phyloP scores from a whole-genome alignment of 1,140 invertebrate species.

The Apis florea region DNA sequence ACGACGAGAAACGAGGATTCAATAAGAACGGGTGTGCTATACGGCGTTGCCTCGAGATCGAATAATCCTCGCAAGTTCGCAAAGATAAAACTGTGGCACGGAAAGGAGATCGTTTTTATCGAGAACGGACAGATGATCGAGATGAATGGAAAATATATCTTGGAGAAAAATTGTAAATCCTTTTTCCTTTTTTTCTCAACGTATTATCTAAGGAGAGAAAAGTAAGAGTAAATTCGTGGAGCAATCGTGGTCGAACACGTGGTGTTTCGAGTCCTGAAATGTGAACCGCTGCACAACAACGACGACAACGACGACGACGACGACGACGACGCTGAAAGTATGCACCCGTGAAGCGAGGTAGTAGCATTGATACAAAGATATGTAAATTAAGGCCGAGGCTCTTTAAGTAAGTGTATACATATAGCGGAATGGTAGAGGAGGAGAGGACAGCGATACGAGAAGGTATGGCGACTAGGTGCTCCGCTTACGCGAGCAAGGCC shows the following conservation, averaged over 20 bases:
- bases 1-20: conserved; percentile 2
- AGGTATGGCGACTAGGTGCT: conserved; percentile 43
- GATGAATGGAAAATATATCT: too few relatives aligned
- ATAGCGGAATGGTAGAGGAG: conserved; percentile 51
- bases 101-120: too few relatives aligned
- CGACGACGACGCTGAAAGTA: conserved; percentile 51
- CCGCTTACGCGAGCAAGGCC: conserved; percentile 49
- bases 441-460: conserved; percentile 28
- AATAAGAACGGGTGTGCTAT: conserved; percentile 12
- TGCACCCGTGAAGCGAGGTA: conserved; percentile 57
- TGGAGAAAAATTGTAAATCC: too few relatives aligned
- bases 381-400: conserved; percentile 62
- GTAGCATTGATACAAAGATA: conserved; percentile 70
- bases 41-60: neutral
- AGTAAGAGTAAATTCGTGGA: too few relatives aligned
- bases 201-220: too few relatives aligned
- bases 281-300: conserved; percentile 48
- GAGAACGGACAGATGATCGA: too few relatives aligned
- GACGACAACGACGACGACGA: too few relatives aligned
- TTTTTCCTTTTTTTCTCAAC: too few relatives aligned
- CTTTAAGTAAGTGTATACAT: conserved; percentile 33
- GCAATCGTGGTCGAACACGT: neutral
- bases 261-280: conserved; percentile 44
- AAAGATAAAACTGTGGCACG: too few relatives aligned
- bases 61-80: too few relatives aligned